phyloP scores from a whole-genome alignment of 2,888 invertebrate genomes.

The Euplagia quadripunctaria region DNA sequence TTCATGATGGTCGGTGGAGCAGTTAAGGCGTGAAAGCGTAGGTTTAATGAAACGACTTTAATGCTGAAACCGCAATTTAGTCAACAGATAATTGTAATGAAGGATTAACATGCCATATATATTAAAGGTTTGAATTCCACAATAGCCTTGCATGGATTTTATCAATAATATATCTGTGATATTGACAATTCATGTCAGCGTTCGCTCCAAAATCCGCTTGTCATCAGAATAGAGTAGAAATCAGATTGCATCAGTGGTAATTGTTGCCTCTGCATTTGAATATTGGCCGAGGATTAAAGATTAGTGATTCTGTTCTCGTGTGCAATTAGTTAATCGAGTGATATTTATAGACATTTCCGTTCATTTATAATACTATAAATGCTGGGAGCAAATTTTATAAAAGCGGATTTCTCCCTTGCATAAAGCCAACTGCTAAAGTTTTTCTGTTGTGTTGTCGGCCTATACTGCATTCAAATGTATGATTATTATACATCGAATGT shows the following conservation, averaged over 20 bases:
- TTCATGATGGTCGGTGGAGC: too few species aligned
- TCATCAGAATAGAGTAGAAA: constrained; percentile 38
- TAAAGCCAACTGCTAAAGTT: too few species aligned
- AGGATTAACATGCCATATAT: neutral
- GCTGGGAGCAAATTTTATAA: neutral
- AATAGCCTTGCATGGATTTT: neutral
- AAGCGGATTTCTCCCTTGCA: neutral
- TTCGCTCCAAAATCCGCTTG: constrained; percentile 30
- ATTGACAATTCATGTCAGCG: constrained; percentile 5
- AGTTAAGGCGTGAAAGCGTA: too few species aligned
- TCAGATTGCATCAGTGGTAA: constrained; percentile 42
- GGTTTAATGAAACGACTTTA: neutral
- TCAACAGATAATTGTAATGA: neutral
- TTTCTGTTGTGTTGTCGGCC: too few species aligned
- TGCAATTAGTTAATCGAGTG: neutral
- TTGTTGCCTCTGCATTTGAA: constrained; percentile 23
- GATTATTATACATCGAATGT: too few species aligned
- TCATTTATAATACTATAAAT: neutral
- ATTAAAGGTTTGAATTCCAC: neutral
- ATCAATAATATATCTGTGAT: neutral
- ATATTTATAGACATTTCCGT: neutral
- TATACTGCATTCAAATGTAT: too few species aligned
- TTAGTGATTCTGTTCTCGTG: neutral
- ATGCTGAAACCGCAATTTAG: neutral
- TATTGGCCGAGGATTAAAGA: constrained; percentile 22